Conservation (phyloP, 1,140 invertebrate species). For the Tetramorium simillimum region DNA sequence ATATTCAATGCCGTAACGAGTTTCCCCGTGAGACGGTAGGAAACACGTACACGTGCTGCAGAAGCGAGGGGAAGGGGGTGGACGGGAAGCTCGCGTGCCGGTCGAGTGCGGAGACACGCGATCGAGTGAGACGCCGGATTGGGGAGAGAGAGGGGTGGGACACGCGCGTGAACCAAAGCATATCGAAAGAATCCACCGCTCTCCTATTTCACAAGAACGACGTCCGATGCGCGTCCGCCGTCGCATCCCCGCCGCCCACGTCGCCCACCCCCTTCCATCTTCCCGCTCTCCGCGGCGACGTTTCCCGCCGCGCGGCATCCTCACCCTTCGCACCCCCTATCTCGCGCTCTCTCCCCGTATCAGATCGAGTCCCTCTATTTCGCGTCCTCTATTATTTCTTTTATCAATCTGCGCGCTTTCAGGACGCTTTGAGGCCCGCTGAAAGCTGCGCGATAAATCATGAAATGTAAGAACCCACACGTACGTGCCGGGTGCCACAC, state of each 20-base stretch:
- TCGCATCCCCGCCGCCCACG: not conserved
- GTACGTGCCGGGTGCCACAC: conserved; percentile 28
- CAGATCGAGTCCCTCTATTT: conserved; percentile 83
- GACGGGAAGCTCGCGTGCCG: conserved; percentile 53
- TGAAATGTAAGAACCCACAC: conserved; percentile 85
- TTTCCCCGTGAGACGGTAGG: not conserved
- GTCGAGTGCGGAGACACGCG: conserved; percentile 64
- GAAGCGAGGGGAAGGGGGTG: not conserved
- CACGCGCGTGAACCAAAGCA: conserved; percentile 54
- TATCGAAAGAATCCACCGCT: conserved; percentile 73
- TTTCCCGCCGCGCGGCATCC: conserved; percentile 43
- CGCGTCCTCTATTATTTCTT: conserved; percentile 85
- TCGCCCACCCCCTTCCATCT: conserved; percentile 8
- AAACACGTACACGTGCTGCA: conserved; percentile 53
- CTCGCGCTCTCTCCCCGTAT: conserved; percentile 72
- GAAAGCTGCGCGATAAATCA: conserved; percentile 86
- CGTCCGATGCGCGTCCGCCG: conserved; percentile 38
- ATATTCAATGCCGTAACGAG: conserved; percentile 37
- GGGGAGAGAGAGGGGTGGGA: conserved; percentile 7
- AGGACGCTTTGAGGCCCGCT: conserved; percentile 78
- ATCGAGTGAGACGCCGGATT: conserved; percentile 58
- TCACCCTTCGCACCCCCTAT: conserved; percentile 55
- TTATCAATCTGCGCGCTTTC: conserved; percentile 84
- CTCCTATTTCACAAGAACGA: conserved; percentile 63
- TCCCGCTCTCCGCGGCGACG: conserved; percentile 63